Percentiles rank a stretch among this genome's conserved stretches.
Evolutionary conservation across 64 coral and sea anemone species (phyloP).

Genomic region (Dendrophyllia cribrosa): DNA sequence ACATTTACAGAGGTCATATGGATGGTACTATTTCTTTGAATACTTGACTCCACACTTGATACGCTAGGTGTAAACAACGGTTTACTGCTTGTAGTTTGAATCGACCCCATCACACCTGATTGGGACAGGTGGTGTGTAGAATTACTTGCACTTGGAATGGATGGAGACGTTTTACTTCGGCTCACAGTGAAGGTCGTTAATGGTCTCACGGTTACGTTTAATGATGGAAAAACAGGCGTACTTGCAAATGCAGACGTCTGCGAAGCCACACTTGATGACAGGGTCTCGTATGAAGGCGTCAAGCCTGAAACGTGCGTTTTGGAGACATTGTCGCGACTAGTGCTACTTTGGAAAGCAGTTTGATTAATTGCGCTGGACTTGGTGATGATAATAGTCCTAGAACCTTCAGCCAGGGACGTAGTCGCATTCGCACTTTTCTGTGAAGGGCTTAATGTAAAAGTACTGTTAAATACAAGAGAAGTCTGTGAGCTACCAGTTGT

Average conservation of each 20-base stretch:
- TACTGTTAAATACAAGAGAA: background rate
- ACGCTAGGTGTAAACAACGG: background rate
- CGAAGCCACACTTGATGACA: background rate
- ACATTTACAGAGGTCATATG: background rate
- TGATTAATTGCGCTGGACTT: background rate
- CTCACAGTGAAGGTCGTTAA: background rate
- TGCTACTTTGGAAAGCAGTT: background rate
- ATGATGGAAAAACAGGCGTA: background rate
- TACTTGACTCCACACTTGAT: background rate
- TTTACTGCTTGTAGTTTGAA: background rate
- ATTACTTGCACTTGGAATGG: background rate
- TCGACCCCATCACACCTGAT: background rate
- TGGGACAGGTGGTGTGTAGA: background rate
- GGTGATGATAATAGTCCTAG: background rate
- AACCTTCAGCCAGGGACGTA: background rate
- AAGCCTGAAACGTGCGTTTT: background rate
- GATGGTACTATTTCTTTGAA: background rate
- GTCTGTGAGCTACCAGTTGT: background rate
- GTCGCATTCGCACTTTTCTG: background rate
- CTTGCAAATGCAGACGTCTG: background rate
- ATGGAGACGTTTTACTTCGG: background rate
- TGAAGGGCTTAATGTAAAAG: background rate
- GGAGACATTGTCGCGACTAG: background rate
- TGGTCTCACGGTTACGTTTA: background rate
- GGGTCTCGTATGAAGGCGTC: background rate